Evolutionary conservation across 1,140 invertebrate species (phyloP), one percentile per base, ranked within the genome.

Genomic region (Drosophila ficusphila): DNA sequence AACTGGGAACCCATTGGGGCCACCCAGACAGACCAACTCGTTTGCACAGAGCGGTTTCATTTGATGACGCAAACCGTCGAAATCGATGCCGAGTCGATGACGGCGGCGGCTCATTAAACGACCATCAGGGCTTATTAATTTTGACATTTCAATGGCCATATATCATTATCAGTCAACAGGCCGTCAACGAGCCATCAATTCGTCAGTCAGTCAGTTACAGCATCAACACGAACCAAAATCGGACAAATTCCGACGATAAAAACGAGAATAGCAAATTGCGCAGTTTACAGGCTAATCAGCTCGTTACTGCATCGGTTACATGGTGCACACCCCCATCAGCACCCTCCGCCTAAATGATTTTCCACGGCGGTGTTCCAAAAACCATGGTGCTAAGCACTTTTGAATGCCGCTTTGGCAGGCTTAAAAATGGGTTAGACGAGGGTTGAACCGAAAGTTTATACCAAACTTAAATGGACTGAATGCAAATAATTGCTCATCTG

Each of bases 91-190:
- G 19, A 53, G 33, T 29, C 46, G 21, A 34, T 23, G 25, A 53
- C 29, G 38, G 53, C 39, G 54, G 33, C 76, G 46, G 48, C 51
- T 82, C 74, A 74, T 82, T 82, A 82, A 74, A 65, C 68, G 48
- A 41, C 58, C 79, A 75, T 74, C 62, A 57, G 21, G 23, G 64
- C 46, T 75, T 67, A 75, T 75, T 83, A 83, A 78, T 78, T 83
- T 78, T 83, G 79, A 75, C 79, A 83, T 83, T 83, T 83, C 46
- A 54, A 58, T 78, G 48, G 70, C 46, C 69, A 77, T 75, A 67
- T 75, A 83, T 83, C 64, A 83, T 60, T 79, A 77, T 74, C 70
- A 47, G 44, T 65, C 58, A 58, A 54, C 69, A 53, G 67, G 48
- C 58, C 79, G 74, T 76, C 62, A 79, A 41, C 53, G 23, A 38